Conservation (phyloP, 2,888 invertebrate species). For the Branchellion lobata region DNA sequence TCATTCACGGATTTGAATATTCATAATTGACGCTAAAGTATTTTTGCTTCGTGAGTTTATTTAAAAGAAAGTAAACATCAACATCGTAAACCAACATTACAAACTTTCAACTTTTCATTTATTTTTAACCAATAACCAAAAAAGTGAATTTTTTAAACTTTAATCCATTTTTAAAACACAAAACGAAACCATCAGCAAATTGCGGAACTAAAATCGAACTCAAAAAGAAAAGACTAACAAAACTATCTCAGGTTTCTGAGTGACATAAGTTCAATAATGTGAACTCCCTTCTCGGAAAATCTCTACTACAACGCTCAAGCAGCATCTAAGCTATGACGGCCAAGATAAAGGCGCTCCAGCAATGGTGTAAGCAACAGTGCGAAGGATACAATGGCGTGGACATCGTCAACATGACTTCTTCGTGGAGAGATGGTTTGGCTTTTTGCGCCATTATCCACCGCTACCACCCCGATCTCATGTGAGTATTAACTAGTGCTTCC, state of each 20-base stretch:
- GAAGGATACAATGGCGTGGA: conserved; percentile 86
- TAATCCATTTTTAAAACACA: too few relatives aligned
- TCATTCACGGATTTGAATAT: too few relatives aligned
- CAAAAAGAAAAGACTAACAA: too few relatives aligned
- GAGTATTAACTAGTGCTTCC: conserved; percentile 66
- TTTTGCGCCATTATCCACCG: conserved; percentile 95
- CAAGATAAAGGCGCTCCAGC: conserved; percentile 79
- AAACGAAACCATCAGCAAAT: too few relatives aligned
- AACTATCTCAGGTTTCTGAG: too few relatives aligned
- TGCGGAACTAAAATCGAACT: too few relatives aligned
- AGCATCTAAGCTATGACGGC: conserved; percentile 43
- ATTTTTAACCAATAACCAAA: too few relatives aligned
- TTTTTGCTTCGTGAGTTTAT: neutral
- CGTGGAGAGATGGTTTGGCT: conserved; percentile 90
- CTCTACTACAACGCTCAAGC: too few relatives aligned
- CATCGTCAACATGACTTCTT: conserved; percentile 90
- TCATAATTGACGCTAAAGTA: neutral
- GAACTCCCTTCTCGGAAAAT: too few relatives aligned
- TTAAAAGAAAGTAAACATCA: neutral
- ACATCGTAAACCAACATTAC: neutral
- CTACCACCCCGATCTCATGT: conserved; percentile 93
- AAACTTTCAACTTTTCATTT: too few relatives aligned
- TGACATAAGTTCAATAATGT: too few relatives aligned
- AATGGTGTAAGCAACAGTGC: conserved; percentile 86
- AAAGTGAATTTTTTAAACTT: too few relatives aligned